Evolutionary conservation across 2,888 invertebrate genomes (phyloP), one percentile per base, ranked within the genome.

Genomic region (Campoletis raptor): DNA sequence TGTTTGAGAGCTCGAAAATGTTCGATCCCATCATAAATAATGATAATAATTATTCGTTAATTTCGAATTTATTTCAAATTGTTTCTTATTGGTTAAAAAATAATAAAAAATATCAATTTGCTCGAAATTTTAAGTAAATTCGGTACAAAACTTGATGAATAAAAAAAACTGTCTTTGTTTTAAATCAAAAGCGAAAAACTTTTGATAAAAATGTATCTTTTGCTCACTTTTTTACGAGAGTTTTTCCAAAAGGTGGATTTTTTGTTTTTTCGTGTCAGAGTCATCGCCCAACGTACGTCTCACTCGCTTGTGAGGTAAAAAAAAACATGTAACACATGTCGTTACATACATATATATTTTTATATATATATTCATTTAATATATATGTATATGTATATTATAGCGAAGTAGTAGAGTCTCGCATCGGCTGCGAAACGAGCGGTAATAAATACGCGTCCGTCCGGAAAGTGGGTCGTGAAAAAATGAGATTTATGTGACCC

Each of bases 381-480:
- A 57, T 76, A 21, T 45, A 64, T 54, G 10, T n/a, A 37, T 36
- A 54, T n/a, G 37, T 66, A 37, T 67, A 48, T 73, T 61, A 24
- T 40, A 78, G 66, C 66, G 76, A 52, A 57, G 45, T 67, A 77
- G 78, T 57, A 45, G 77, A 85, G 77, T 82, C 81, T 73, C 85
- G 85, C 76, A 85, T 81, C 87, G 85, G 81, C 87, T 85, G 86
- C 85, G 83, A 87, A 89, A 88, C 89, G 87, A 88, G 86, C 79
- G 83, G 88, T 85, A 88, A 89, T 90, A 90, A 90, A 90, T 90
- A 90, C 82, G 83, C 83, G 87, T 81, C 87, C 86, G 88, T 90
- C 88, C 86, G 85, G 89, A 87, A 90, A 90, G 88, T 90, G 88
- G 90, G 89, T 88, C 89, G 88, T 89, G 88, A 90, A 89, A 89